A percentile compares a stretch with the other conserved stretches of the same genome.
Evolutionary conservation across 2,113 vertebrate genomes (phyloP).

Genomic region (Charina bottae): DNA sequence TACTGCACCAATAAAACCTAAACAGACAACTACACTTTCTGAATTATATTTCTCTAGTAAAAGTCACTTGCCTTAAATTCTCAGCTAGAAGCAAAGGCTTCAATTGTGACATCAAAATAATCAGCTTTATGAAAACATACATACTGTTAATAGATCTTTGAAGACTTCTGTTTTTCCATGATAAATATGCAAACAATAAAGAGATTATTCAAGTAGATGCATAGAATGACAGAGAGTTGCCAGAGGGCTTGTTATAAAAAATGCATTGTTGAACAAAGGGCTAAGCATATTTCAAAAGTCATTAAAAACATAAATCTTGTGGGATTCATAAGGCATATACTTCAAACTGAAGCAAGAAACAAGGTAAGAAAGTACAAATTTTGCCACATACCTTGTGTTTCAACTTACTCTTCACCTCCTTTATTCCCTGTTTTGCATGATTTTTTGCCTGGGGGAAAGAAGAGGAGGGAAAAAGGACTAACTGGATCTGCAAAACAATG

Average conservation of each 20-base stretch:
- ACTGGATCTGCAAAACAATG: constrained; percentile 30
- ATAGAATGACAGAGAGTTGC: constrained; percentile 84
- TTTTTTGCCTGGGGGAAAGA: constrained; percentile 85
- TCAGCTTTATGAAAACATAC: constrained; percentile 90
- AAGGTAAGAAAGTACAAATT: constrained; percentile 45
- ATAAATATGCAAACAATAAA: constrained; percentile 91
- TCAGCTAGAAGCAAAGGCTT: constrained; percentile 79
- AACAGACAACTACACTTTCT: constrained; percentile 52
- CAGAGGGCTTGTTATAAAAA: constrained; percentile 87
- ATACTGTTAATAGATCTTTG: constrained; percentile 85
- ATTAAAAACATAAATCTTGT: constrained; percentile 79
- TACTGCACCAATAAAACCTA: constrained; percentile 36
- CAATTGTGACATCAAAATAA: constrained; percentile 84
- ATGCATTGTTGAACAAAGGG: constrained; percentile 85
- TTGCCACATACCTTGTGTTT: constrained; percentile 84
- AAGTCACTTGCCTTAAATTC: constrained; percentile 51
- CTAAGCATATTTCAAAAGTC: constrained; percentile 86
- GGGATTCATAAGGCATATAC: constrained; percentile 65
- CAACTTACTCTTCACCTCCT: constrained; percentile 91
- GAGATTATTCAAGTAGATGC: constrained; percentile 75
- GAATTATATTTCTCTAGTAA: constrained; percentile 43
- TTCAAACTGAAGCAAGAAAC: constrained; percentile 62
- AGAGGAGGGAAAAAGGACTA: constrained; percentile 26
- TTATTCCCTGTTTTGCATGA: constrained; percentile 92
- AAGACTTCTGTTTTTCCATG: constrained; percentile 82